Conservation (phyloP, 1,140 invertebrate species). For the Tetramorium alpestre region DNA sequence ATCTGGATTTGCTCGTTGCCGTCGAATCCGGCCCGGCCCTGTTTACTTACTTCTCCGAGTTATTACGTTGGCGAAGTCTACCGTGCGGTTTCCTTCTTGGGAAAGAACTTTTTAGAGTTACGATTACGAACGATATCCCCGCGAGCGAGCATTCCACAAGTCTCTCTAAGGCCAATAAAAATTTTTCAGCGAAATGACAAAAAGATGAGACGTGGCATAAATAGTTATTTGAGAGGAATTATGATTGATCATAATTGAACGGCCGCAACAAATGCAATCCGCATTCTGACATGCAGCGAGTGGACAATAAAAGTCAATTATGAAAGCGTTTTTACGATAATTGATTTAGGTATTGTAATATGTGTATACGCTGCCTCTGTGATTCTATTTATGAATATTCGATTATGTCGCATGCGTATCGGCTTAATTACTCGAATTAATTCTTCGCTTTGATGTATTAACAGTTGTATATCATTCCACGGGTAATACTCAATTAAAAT, state of each 20-base stretch:
- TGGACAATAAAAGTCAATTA: slow-evolving; percentile 24
- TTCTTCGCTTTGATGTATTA: slow-evolving; percentile 57
- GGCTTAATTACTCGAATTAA: slow-evolving; percentile 58
- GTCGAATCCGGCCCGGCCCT: slow-evolving; percentile 38
- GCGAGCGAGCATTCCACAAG: not conserved
- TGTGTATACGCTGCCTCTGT: not conserved
- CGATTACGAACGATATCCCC: not conserved
- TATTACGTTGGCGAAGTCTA: slow-evolving; percentile 4
- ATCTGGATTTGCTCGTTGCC: slow-evolving; percentile 51
- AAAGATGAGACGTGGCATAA: not conserved
- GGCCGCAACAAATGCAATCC: not conserved
- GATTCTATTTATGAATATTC: slow-evolving; percentile 49
- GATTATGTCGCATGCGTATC: slow-evolving; percentile 29
- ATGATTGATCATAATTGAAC: slow-evolving; percentile 3
- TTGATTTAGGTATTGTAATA: slow-evolving; percentile 21
- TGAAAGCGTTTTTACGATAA: slow-evolving; percentile 35
- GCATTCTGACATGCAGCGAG: not conserved
- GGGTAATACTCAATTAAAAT: slow-evolving; percentile 53
- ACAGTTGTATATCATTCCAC: slow-evolving; percentile 49
- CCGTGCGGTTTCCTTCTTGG: not conserved
- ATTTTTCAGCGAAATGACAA: not conserved
- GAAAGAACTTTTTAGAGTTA: slow-evolving; percentile 6
- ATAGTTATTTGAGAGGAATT: slow-evolving; percentile 1
- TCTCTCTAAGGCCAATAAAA: not conserved
- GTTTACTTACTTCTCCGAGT: slow-evolving; percentile 47